Evolutionary conservation across 2,113 vertebrate species (phyloP).

Genomic region (Aphelocoma coerulescens): DNA sequence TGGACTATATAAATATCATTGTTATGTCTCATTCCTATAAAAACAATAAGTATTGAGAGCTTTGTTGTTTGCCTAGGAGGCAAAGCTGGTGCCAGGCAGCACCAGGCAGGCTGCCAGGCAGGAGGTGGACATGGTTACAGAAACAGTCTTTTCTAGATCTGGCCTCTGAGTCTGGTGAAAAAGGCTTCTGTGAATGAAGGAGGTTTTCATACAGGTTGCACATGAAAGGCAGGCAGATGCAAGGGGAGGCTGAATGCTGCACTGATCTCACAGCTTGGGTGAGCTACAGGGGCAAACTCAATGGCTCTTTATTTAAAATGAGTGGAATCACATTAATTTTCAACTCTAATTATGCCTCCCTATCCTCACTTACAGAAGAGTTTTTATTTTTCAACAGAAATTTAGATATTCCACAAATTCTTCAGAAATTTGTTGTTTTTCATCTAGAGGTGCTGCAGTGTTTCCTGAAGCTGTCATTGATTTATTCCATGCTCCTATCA

Average conservation of each 20-base stretch:
- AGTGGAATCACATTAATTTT: not conserved
- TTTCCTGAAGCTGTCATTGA: not conserved
- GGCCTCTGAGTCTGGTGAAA: not conserved
- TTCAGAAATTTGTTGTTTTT: not conserved
- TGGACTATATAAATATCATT: not conserved
- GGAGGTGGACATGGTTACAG: constrained; percentile 3
- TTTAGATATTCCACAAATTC: not conserved
- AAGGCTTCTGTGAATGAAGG: not conserved
- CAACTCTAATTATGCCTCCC: not conserved
- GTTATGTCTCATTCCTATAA: not conserved
- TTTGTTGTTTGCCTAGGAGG: not conserved
- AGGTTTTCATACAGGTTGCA: not conserved
- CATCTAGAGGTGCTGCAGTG: not conserved
- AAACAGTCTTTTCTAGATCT: not conserved
- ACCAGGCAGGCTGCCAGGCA: not conserved
- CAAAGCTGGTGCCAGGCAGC: not conserved
- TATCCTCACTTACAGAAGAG: not conserved
- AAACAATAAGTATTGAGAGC: not conserved
- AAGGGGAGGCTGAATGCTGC: not conserved
- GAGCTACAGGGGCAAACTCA: not conserved
- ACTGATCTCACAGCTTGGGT: not conserved
- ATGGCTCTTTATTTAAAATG: not conserved
- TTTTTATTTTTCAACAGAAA: not conserved
- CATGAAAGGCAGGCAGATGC: not conserved
- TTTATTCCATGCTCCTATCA: not conserved